These are phyloP conservation scores for Tetanocera ferruginea DNA, from an alignment of 2,888 invertebrate species.

Conservation along the genomic window DNA sequence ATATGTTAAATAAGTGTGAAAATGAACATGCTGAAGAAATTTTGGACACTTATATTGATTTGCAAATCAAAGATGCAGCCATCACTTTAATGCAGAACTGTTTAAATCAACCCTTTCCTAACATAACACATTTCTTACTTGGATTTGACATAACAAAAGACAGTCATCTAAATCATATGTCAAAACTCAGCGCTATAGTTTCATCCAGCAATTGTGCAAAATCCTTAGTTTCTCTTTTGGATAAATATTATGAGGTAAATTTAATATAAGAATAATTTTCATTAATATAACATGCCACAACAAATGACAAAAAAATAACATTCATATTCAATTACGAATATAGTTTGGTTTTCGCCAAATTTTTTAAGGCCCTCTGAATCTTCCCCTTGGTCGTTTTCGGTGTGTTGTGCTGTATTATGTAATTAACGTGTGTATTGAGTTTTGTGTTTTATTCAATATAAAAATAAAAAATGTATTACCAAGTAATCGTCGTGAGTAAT, in stretches of 20 bases:
- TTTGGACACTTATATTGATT: slow-evolving; percentile 55
- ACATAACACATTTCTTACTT: slow-evolving; percentile 88
- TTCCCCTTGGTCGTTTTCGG: no score
- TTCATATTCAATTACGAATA: no score
- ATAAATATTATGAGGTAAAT: slow-evolving; percentile 74
- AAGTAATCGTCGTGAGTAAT: no score
- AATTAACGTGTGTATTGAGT: no score
- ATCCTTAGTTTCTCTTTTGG: slow-evolving; percentile 80
- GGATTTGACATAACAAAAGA: slow-evolving; percentile 88
- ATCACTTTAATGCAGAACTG: slow-evolving; percentile 83
- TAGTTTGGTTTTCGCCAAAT: no score
- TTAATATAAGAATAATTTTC: no score
- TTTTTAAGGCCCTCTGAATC: no score
- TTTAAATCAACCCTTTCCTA: slow-evolving; percentile 83
- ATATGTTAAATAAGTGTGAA: slow-evolving; percentile 50
- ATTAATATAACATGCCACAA: no score
- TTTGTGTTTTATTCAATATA: no score
- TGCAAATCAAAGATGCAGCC: slow-evolving; percentile 74
- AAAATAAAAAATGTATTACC: no score
- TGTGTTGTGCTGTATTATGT: no score
- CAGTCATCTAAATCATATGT: slow-evolving; percentile 81
- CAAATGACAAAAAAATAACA: no score
- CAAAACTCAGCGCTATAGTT: slow-evolving; percentile 82
- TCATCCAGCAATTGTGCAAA: slow-evolving; percentile 83
- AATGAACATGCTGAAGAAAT: slow-evolving; percentile 41